Conservation (phyloP, 2,113 vertebrate species). For the Pseudorectes ferrugineus region DNA sequence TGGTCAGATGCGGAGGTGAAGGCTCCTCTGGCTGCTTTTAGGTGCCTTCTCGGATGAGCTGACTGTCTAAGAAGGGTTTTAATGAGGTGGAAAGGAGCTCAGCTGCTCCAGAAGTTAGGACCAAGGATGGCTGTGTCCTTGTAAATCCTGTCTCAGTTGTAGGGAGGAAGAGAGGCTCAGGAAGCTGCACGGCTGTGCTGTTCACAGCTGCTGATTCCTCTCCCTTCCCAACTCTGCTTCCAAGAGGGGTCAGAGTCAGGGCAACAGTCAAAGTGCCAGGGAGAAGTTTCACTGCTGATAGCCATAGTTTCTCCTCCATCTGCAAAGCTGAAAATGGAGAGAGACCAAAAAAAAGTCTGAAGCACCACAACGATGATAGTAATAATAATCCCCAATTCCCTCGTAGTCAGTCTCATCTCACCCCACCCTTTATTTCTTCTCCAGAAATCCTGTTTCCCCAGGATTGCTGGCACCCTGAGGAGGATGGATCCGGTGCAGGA, state of each 20-base stretch:
- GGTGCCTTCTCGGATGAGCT: background rate
- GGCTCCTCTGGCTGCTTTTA: background rate
- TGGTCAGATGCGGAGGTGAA: background rate
- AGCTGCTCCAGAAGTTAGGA: background rate
- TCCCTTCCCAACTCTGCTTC: background rate
- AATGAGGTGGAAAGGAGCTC: background rate
- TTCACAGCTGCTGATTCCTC: background rate
- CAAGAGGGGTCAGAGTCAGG: slow-evolving; percentile 4
- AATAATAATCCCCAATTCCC: slow-evolving; percentile 31
- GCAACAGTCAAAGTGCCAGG: background rate
- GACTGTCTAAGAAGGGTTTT: background rate
- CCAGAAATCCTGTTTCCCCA: background rate
- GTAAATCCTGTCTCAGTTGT: background rate
- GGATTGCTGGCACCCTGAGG: background rate
- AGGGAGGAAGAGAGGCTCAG: background rate
- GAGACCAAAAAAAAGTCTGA: slow-evolving; percentile 7
- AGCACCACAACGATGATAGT: background rate
- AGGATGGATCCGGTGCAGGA: background rate
- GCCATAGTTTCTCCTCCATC: background rate
- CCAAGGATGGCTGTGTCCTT: background rate
- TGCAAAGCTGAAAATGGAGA: slow-evolving; percentile 16
- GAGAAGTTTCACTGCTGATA: background rate
- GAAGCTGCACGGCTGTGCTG: background rate
- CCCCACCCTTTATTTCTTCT: slow-evolving; percentile 23
- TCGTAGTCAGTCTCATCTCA: background rate